Conservation (phyloP, 30 jellyfish, hydroid and myxozoan genomes). For the Turritopsis dohrnii region DNA sequence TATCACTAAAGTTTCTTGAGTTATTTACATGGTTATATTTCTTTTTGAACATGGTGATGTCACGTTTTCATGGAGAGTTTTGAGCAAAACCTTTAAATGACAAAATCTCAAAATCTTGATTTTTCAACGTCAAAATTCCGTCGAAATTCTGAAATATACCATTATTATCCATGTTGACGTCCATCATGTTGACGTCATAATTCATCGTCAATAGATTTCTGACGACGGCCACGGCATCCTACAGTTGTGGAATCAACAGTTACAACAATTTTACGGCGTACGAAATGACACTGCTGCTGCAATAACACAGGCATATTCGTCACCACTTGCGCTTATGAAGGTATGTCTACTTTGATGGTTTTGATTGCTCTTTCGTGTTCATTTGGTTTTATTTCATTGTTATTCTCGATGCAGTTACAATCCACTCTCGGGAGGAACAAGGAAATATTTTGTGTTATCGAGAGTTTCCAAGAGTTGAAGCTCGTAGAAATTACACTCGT, state of each 20-base stretch:
- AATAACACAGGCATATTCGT: slow-evolving; percentile 59
- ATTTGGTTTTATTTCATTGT: not conserved
- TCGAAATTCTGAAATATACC: no score
- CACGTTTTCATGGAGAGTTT: no score
- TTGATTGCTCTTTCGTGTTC: not conserved
- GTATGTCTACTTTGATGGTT: slow-evolving; percentile 29
- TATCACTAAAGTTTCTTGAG: no score
- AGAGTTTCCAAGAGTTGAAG: not conserved
- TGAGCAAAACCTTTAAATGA: no score
- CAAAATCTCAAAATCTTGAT: no score
- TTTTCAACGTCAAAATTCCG: no score
- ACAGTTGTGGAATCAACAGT: slow-evolving; percentile 84
- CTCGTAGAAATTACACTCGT: no score
- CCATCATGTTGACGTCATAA: no score
- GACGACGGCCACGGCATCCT: slow-evolving; percentile 77
- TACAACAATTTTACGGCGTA: slow-evolving; percentile 84
- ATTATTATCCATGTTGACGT: no score
- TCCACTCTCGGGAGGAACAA: not conserved
- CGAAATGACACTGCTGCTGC: slow-evolving; percentile 91
- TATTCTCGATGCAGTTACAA: no score
- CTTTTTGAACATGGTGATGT: no score
- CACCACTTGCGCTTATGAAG: slow-evolving; percentile 60
- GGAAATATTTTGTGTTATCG: not conserved
- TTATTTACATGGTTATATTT: no score
- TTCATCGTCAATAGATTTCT: slow-evolving; percentile 38